A percentile compares a stretch with the other conserved stretches of the same genome.
phyloP scores from a whole-genome alignment of 2,888 invertebrate species.

The Meghimatium bilineatum region DNA sequence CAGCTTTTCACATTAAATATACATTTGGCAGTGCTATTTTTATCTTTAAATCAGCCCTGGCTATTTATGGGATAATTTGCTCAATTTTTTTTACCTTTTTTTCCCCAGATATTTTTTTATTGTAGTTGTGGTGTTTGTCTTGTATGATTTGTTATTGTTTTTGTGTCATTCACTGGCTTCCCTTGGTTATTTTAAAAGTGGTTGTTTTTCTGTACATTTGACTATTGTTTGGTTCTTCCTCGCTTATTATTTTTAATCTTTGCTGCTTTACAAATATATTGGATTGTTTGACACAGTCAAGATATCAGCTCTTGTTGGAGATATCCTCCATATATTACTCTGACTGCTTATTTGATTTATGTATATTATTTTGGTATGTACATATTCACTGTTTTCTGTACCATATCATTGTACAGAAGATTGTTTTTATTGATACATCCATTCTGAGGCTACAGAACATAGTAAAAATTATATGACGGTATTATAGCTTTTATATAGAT shows the following conservation, averaged over 20 bases:
- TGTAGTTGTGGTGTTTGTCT: not conserved
- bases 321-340: not conserved
- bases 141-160: not conserved
- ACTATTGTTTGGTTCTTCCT: not conserved
- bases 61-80: not conserved
- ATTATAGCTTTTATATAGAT: too few relatives aligned
- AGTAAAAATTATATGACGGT: too few relatives aligned
- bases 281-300: not conserved
- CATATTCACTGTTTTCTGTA: too few relatives aligned
- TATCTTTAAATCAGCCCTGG: too few relatives aligned
- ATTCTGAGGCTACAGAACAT: too few relatives aligned
- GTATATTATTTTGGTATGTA: too few relatives aligned
- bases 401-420: too few relatives aligned
- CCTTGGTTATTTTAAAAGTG: slow-evolving; percentile 7
- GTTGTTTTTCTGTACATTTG: slow-evolving; percentile 3
- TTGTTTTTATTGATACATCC: too few relatives aligned
- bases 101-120: not conserved
- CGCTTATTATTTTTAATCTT: not conserved
- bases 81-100: not conserved
- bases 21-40: too few relatives aligned
- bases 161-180: not conserved
- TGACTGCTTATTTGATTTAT: too few relatives aligned
- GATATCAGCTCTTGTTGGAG: not conserved
- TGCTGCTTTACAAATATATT: not conserved
- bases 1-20: not conserved